These are phyloP conservation scores for Diorhabda elongata DNA, from an alignment of 1,140 invertebrate species.

Conservation along the genomic window DNA sequence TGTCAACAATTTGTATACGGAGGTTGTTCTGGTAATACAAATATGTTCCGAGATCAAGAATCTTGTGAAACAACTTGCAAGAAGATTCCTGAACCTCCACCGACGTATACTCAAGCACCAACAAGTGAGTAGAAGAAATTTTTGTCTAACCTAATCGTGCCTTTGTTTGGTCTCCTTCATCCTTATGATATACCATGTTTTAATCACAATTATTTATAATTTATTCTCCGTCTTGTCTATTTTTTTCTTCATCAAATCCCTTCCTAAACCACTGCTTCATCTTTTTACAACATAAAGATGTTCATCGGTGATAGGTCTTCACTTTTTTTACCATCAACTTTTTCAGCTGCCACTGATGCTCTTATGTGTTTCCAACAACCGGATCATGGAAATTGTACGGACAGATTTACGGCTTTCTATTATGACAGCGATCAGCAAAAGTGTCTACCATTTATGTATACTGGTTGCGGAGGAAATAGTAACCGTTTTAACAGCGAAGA, in stretches of 20 bases:
- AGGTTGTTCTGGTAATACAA: conserved; percentile 87
- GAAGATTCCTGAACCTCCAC: conserved; percentile 10
- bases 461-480: conserved; percentile 78
- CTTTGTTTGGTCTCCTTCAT: too few species aligned
- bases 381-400: conserved; percentile 69
- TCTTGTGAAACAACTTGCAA: conserved; percentile 57
- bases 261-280: too few species aligned
- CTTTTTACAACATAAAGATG: too few species aligned
- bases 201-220: background rate
- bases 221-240: too few species aligned
- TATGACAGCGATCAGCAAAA: conserved; percentile 59
- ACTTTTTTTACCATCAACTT: background rate
- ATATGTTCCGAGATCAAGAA: conserved; percentile 65
- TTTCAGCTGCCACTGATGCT: conserved; percentile 21
- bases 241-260: too few species aligned
- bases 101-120: conserved; percentile 18
- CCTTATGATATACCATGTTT: too few species aligned
- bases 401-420: conserved; percentile 65
- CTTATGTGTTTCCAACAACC: conserved; percentile 59
- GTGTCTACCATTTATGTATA: conserved; percentile 72
- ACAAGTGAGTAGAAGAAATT: conserved; percentile 9
- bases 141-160: too few species aligned
- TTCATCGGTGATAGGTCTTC: background rate
- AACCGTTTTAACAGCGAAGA: conserved; percentile 77
- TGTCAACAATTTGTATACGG: conserved; percentile 78